Percentiles rank a stretch among this genome's conserved stretches.
These are phyloP conservation scores for Chaenodraco wilsoni DNA, from an alignment of 2,797 vertebrate species.

Conservation along the genomic window DNA sequence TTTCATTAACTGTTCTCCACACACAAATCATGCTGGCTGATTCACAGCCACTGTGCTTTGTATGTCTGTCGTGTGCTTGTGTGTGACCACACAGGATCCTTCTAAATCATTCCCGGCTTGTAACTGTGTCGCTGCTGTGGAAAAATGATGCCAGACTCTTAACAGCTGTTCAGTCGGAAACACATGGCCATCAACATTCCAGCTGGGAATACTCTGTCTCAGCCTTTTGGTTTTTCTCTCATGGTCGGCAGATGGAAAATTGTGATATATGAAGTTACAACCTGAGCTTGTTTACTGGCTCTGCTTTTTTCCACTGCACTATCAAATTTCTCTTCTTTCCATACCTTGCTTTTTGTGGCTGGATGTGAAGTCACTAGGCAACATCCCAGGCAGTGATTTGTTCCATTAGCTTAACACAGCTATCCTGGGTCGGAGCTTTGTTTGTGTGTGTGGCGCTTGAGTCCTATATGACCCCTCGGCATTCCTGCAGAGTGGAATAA, in stretches of 20 bases:
- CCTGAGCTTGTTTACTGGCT: slow-evolving; percentile 32
- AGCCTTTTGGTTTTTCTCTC: slow-evolving; percentile 30
- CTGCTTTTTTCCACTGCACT: slow-evolving; percentile 29
- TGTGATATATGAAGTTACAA: slow-evolving; percentile 40
- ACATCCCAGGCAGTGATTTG: slow-evolving; percentile 44
- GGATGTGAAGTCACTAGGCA: slow-evolving; percentile 48
- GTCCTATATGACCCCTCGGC: slow-evolving; percentile 60
- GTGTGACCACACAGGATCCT: slow-evolving; percentile 14
- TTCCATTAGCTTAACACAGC: slow-evolving; percentile 71
- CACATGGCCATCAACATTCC: slow-evolving; percentile 52
- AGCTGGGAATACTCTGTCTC: slow-evolving; percentile 49
- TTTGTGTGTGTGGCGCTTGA: slow-evolving; percentile 32
- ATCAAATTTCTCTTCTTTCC: slow-evolving; percentile 46
- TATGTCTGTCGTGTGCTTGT: slow-evolving; percentile 6
- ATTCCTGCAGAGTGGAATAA: slow-evolving; percentile 60
- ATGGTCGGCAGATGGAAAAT: slow-evolving; percentile 56
- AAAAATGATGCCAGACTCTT: slow-evolving; percentile 37
- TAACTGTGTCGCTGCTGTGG: slow-evolving; percentile 36
- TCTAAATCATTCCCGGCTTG: slow-evolving; percentile 6
- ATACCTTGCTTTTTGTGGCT: slow-evolving; percentile 48
- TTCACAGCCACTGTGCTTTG: background rate
- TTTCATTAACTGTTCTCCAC: background rate
- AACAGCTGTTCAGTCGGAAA: slow-evolving; percentile 63
- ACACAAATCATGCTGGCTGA: background rate
- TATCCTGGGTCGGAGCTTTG: slow-evolving; percentile 48